phyloP scores from a whole-genome alignment of 2,797 vertebrate species.

The Neosilurus mollespiculum region DNA sequence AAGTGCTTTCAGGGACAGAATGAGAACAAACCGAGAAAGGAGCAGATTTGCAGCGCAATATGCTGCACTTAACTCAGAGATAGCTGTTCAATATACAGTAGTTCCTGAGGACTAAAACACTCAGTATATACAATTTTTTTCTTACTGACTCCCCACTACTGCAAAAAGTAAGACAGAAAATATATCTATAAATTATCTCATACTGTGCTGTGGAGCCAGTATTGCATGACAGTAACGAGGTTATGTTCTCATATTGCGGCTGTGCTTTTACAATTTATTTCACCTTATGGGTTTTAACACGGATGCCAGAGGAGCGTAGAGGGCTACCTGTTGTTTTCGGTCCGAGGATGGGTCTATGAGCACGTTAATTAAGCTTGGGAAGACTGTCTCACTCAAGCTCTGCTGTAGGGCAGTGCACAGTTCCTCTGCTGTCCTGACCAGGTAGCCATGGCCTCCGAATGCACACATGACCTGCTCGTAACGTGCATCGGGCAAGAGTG shows the following conservation, averaged over 20 bases:
- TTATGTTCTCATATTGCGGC: too few species aligned
- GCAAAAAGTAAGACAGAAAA: neutral
- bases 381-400: slow-evolving; percentile 77
- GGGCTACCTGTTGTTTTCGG: slow-evolving; percentile 87
- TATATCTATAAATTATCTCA: neutral
- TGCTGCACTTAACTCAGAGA: neutral
- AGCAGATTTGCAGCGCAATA: too few species aligned
- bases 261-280: neutral
- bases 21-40: neutral
- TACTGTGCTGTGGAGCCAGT: neutral
- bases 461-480: slow-evolving; percentile 90
- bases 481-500: slow-evolving; percentile 86
- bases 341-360: slow-evolving; percentile 87
- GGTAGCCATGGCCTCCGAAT: slow-evolving; percentile 89
- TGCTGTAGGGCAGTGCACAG: slow-evolving; percentile 77
- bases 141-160: neutral
- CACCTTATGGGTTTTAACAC: neutral
- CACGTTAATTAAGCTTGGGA: slow-evolving; percentile 88
- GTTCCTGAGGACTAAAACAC: neutral
- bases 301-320: neutral
- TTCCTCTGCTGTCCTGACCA: slow-evolving; percentile 85
- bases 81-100: neutral
- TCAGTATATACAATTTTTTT: neutral
- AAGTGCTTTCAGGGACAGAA: neutral
- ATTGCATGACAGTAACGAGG: neutral